These are phyloP conservation scores for Simalia tracyae DNA, from an alignment of 2,797 vertebrate genomes.

Conservation along the genomic window DNA sequence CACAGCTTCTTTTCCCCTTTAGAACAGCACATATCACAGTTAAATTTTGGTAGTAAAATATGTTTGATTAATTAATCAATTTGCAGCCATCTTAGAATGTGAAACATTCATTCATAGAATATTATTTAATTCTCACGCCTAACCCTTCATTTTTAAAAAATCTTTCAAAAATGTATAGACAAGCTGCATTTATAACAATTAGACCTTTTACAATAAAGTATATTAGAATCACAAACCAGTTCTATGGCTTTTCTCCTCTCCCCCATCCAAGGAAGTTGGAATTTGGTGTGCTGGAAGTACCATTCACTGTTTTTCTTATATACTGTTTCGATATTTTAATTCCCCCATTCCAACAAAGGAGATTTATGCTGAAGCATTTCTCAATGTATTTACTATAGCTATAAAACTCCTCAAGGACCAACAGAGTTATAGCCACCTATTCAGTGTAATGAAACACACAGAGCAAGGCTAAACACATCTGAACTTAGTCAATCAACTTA, in stretches of 20 bases:
- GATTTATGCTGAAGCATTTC: not conserved
- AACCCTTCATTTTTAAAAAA: not conserved
- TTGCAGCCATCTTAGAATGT: not conserved
- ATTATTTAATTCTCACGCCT: not conserved
- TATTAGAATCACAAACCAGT: not conserved
- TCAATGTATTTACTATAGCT: not conserved
- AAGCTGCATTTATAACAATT: not conserved
- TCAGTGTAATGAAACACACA: not conserved
- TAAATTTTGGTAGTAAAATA: not conserved
- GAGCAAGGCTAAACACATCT: not conserved
- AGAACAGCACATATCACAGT: not conserved
- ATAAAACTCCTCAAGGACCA: not conserved
- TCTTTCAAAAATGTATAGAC: not conserved
- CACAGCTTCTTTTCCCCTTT: not conserved
- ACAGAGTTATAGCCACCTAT: not conserved
- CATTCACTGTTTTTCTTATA: no score
- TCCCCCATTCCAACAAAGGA: not conserved
- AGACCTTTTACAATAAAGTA: not conserved
- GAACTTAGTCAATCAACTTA: not conserved
- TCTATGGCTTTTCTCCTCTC: not conserved
- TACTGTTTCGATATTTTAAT: not conserved
- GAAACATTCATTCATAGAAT: not conserved
- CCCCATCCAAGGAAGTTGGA: no score
- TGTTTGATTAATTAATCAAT: conserved; percentile 9
- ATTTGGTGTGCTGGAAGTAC: no score